phyloP scores from a whole-genome alignment of 2,888 invertebrate species.

The Tyria jacobaeae region DNA sequence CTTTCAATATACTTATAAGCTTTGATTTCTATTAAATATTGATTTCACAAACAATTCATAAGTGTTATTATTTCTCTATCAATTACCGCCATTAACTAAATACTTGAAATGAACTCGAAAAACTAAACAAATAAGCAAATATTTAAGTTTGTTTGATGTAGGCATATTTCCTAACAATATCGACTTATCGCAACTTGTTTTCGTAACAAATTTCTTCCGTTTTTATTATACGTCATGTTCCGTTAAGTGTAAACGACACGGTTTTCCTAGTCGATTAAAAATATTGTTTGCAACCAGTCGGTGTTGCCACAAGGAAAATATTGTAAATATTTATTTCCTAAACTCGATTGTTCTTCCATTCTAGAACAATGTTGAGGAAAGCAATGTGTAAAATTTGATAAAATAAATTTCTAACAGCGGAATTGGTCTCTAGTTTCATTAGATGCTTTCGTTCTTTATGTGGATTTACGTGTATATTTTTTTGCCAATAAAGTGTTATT shows the following conservation, averaged over 20 bases:
- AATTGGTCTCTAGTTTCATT: no score
- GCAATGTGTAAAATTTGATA: conserved; percentile 36
- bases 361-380: conserved; percentile 39
- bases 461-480: no score
- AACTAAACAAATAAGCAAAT: neutral
- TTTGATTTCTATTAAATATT: no score
- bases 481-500: no score
- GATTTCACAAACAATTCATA: no score
- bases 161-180: conserved; percentile 19
- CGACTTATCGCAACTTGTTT: conserved; percentile 37
- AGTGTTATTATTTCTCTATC: neutral
- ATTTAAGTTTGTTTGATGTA: conserved; percentile 5
- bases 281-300: conserved; percentile 68
- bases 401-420: no score
- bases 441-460: no score
- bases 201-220: conserved; percentile 25
- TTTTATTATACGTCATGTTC: conserved; percentile 53
- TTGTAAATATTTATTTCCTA: conserved; percentile 68
- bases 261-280: conserved; percentile 79
- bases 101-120: neutral
- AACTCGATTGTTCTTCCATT: conserved; percentile 46
- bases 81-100: neutral
- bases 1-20: no score
- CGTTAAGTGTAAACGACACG: conserved; percentile 72
- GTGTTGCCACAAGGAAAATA: conserved; percentile 69